Conservation (phyloP, 2,888 invertebrate genomes). For the Epinotia bilunana region DNA sequence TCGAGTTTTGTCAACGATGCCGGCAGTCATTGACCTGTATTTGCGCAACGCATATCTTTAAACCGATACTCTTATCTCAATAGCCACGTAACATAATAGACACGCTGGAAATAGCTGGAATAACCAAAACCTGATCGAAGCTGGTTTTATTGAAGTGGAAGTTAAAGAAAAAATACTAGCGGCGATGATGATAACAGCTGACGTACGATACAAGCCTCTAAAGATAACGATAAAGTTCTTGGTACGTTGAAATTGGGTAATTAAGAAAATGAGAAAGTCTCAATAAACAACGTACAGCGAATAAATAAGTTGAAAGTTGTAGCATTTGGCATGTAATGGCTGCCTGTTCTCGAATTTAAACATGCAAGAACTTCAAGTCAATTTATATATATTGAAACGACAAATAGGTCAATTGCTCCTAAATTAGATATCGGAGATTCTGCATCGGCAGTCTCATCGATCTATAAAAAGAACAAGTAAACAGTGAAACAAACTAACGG, state of each 20-base stretch:
- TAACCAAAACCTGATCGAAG: conserved; percentile 11
- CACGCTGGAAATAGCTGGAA: conserved; percentile 21
- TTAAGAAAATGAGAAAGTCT: conserved; percentile 8
- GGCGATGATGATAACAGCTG: conserved; percentile 50
- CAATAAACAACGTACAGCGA: conserved; percentile 20
- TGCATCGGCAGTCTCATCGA: conserved; percentile 30
- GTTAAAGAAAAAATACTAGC: conserved; percentile 47
- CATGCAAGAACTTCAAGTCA: conserved; percentile 16
- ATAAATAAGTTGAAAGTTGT: conserved; percentile 22
- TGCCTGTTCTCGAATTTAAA: conserved; percentile 17
- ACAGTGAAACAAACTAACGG: conserved; percentile 16
- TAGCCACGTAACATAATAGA: conserved; percentile 16
- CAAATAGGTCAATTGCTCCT: conserved; percentile 43
- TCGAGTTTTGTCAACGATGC: conserved; percentile 62
- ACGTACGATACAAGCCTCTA: conserved; percentile 35
- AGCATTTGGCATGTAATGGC: conserved; percentile 1
- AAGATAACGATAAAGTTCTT: conserved; percentile 35
- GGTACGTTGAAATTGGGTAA: conserved; percentile 1
- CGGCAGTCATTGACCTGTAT: conserved; percentile 66
- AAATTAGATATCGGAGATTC: conserved; percentile 42
- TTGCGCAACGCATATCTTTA: conserved; percentile 57
- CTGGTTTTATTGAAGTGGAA: conserved; percentile 16
- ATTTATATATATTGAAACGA: conserved; percentile 34
- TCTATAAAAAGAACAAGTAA: conserved; percentile 38
- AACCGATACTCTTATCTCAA: conserved; percentile 32